Base-by-base conservation (phyloP, 2,113 vertebrate species). In the Myanophis thanlyinensis region DNA sequence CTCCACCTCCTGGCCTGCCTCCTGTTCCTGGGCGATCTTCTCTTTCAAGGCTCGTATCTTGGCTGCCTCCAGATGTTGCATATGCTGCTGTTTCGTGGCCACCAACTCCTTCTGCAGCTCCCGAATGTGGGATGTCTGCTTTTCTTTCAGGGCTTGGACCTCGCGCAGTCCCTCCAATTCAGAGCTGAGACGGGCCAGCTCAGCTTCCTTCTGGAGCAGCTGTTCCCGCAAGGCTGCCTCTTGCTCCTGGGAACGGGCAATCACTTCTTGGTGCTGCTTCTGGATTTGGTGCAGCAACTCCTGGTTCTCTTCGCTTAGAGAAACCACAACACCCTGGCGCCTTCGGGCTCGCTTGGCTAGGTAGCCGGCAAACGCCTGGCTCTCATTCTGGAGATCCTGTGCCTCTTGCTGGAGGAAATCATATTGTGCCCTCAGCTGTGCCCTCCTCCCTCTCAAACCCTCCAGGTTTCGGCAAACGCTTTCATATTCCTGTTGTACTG, bases 101-200 rank as follows among this genome's bases (percentile, higher is more conserved):
- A 47, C 89, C 88, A 96, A 90, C 91, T 98, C 90, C 8, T 92
- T 85, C 94, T 97, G 91, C 88, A 98, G 95, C n/a, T 94, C 93
- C 15, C 91, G 86, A 6, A 97, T 93, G 62, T 93, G 95, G 27
- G 49, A 48, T 27, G 95, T 54, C 93, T 98, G 98, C 47, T 95
- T 93, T 89, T 96, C 20, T 93, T 93, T 96, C 85, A 97, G 90
- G 6, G 89, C 89, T 35, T 87, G 54, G 13, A 92, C 44, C 3
- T 90, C 46, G 3, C 40, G 15, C 88, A 95, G 15, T 6, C 87
- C 93, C 10, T 92, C 11, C 53, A 97, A 56, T 47, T 95, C 90
- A 4, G 67, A 59, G 53, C 93, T 85, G 48, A 96, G 52, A 5
- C 40, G n/a, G 56, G 27, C 40, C 1, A 95, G 93, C 23, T 84